These are phyloP conservation scores for Trogon surrucura DNA, from an alignment of 2,113 vertebrate genomes.

Conservation along the genomic window DNA sequence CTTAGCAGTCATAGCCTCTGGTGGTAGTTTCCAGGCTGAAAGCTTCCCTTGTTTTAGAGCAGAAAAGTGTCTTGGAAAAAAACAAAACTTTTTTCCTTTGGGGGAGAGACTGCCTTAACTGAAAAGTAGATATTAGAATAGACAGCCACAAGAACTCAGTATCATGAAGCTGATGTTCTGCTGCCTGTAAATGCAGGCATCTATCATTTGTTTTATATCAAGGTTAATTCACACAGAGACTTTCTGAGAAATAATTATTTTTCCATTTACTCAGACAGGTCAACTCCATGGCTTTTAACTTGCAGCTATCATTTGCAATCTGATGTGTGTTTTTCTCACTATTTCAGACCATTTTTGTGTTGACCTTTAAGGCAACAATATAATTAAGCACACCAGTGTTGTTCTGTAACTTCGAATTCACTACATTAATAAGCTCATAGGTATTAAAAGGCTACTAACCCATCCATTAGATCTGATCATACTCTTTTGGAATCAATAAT, in stretches of 20 bases:
- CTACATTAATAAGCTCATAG: not conserved
- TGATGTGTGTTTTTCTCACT: not conserved
- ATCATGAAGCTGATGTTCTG: not conserved
- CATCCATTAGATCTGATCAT: slow-evolving; percentile 2
- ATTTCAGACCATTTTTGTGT: not conserved
- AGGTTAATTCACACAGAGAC: not conserved
- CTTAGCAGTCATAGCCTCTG: not conserved
- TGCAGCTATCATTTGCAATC: not conserved
- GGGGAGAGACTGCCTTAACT: not conserved
- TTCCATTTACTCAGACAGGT: not conserved
- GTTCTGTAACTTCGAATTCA: slow-evolving; percentile 10
- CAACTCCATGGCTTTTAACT: not conserved
- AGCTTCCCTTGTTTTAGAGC: not conserved
- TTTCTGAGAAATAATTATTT: slow-evolving; percentile 28
- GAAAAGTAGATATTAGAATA: not conserved
- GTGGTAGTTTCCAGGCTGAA: not conserved
- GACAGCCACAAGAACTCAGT: not conserved
- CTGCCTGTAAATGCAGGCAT: not conserved
- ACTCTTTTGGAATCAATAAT: not conserved
- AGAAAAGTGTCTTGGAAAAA: not conserved
- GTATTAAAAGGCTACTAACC: not conserved
- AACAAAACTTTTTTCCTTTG: not conserved
- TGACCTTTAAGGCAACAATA: slow-evolving; percentile 37
- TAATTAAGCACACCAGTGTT: not conserved
- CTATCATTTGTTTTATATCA: not conserved